phyloP scores from a whole-genome alignment of 1,140 invertebrate genomes.

The Agrypnia vestita region DNA sequence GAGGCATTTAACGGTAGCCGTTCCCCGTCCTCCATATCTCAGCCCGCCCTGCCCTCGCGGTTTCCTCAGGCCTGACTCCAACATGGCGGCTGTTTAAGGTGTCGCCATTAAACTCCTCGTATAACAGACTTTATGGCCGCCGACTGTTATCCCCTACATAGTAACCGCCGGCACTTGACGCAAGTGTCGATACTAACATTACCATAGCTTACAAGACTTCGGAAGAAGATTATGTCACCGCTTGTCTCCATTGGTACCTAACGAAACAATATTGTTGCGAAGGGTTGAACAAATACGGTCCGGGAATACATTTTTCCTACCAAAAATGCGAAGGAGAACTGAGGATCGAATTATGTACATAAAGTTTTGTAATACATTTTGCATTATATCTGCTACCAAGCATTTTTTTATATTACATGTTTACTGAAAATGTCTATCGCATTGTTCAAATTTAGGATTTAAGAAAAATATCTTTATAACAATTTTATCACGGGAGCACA shows the following conservation, averaged over 20 bases:
- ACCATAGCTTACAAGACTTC: neutral
- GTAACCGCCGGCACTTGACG: slow-evolving; percentile 37
- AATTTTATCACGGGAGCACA: too few relatives aligned
- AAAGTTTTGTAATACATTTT: too few relatives aligned
- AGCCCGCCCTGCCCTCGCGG: neutral
- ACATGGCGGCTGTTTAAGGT: slow-evolving; percentile 39
- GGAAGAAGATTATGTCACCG: slow-evolving; percentile 20
- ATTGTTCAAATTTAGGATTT: too few relatives aligned
- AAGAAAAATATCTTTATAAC: too few relatives aligned
- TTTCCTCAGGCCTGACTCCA: slow-evolving; percentile 7
- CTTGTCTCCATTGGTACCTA: slow-evolving; percentile 6
- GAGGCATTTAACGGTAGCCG: slow-evolving; percentile 5
- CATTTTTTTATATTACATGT: too few relatives aligned
- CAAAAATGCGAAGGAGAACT: too few relatives aligned
- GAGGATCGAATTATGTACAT: too few relatives aligned
- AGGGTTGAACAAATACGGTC: too few relatives aligned
- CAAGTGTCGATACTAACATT: slow-evolving; percentile 43
- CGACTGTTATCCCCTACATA: slow-evolving; percentile 44
- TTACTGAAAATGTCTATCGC: too few relatives aligned
- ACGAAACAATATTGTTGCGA: neutral
- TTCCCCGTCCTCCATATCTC: slow-evolving; percentile 23
- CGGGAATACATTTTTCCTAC: too few relatives aligned
- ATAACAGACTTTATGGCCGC: slow-evolving; percentile 31
- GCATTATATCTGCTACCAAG: too few relatives aligned
- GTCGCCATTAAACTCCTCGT: slow-evolving; percentile 34